These are phyloP conservation scores for Pycnonotus jocosus DNA, from an alignment of 2,113 vertebrate species.

Conservation along the genomic window DNA sequence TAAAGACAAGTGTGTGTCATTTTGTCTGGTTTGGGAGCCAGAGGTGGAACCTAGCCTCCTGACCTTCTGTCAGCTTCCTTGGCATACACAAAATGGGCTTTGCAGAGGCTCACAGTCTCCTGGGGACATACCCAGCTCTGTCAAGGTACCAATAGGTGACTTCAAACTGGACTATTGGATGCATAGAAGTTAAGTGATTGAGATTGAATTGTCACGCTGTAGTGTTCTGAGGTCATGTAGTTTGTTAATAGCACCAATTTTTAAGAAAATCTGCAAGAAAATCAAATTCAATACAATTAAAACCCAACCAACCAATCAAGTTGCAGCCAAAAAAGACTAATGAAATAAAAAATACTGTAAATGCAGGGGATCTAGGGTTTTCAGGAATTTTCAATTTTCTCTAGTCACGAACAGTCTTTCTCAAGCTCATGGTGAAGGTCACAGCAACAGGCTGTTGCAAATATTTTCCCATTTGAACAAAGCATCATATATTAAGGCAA, in stretches of 20 bases:
- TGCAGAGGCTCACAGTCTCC: neutral
- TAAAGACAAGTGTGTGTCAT: fast-evolving
- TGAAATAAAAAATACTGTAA: neutral
- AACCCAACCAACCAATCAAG: neutral
- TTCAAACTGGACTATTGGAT: neutral
- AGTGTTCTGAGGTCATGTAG: neutral
- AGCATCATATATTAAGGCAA: neutral
- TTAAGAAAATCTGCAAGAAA: neutral
- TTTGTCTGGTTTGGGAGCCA: neutral
- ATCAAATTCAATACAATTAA: neutral
- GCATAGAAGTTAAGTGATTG: fast-evolving
- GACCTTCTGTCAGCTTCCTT: neutral
- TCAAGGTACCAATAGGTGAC: neutral
- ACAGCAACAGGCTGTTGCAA: neutral
- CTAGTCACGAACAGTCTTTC: neutral
- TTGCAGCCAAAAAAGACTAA: neutral
- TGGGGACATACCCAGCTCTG: neutral
- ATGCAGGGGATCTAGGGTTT: neutral
- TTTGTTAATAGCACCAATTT: neutral
- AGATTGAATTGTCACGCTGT: neutral
- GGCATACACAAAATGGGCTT: fast-evolving
- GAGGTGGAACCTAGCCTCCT: neutral
- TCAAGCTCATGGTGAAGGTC: neutral
- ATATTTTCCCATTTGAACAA: neutral
- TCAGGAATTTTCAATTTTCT: neutral